phyloP scores from a whole-genome alignment of 2,888 invertebrate species.

The Drosophila histrio region DNA sequence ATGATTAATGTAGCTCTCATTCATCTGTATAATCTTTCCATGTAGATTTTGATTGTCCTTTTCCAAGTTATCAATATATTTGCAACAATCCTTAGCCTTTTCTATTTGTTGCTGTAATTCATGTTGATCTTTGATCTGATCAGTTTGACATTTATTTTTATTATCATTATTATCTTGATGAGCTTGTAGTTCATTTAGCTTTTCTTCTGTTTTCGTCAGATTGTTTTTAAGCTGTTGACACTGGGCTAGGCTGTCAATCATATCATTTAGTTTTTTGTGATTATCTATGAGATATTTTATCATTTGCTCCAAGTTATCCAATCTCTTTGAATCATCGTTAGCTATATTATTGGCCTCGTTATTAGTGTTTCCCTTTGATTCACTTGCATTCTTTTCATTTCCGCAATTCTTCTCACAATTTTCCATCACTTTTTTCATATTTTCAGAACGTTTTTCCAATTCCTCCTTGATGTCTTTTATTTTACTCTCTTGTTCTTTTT shows the following conservation, averaged over 20 bases:
- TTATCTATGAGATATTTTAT: background rate
- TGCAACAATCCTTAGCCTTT: slow-evolving; percentile 14
- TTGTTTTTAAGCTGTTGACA: background rate
- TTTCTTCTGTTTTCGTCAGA: background rate
- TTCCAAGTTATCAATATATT: slow-evolving; percentile 12
- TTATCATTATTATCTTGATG: background rate
- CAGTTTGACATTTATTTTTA: background rate
- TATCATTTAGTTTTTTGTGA: background rate
- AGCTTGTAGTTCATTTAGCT: background rate
- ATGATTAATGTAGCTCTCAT: slow-evolving; percentile 4
- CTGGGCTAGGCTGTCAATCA: background rate
- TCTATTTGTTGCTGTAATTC: background rate
- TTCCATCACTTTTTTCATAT: background rate
- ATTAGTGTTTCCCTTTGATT: background rate
- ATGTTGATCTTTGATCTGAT: background rate
- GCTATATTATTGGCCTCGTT: background rate
- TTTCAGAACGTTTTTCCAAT: background rate
- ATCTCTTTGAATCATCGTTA: background rate
- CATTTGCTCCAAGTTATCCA: slow-evolving; percentile 12
- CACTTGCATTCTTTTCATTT: background rate
- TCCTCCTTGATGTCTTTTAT: background rate
- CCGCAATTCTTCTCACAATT: slow-evolving; percentile 16
- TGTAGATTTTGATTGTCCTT: background rate
- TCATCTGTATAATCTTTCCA: background rate
- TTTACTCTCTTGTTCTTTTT: slow-evolving; percentile 15